Base-by-base conservation (phyloP, 2,888 invertebrate genomes). In the Lymantria monacha region DNA sequence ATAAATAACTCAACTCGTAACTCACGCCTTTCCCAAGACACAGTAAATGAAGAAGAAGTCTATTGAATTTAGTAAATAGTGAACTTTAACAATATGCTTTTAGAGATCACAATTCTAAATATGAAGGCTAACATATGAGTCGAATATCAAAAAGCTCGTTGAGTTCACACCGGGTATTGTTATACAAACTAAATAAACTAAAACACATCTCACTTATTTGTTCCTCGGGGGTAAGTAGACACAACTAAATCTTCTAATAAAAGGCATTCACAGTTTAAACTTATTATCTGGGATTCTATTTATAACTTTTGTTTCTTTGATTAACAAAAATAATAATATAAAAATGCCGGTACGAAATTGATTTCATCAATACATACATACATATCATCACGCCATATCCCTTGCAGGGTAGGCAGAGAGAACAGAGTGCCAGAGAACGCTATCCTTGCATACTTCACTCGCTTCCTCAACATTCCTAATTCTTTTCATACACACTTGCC, bases 1-100 rank as follows among this genome's bases (percentile, higher is more conserved):
- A 88, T 89, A 88, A 89, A 89, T 88, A 88, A 88, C 87, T 83
- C 80, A 79, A 82, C 82, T 73, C 82, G 80, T 86, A 85, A 85
- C 81, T 85, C 83, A 82, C 78, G 73, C 80, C 76, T 81, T 85
- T 83, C 81, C 80, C 73, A 61, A 75, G 73, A 69, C 70, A 68
- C 68, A 70, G 70, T 61, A 72, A 76, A 74, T 71, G 76, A 75
- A 72, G 73, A 74, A 72, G 68, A 59, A 63, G 63, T 61, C 56
- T 38, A 37, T 42, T 41, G 22, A 22, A 22, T 22, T 22, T 22
- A 22, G 38, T 38, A 38, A n/a, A 79, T 56, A 74, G 59, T 78
- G 56, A 48, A 79, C 81, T 70, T 66, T 82, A 52, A 42, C 22
- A 0, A 38, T 48, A 58, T 55, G 15, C 30, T 0, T 13, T 57